phyloP scores from a whole-genome alignment of 30 jellyfish, hydroid and myxozoan genomes.

The Hydra vulgaris region DNA sequence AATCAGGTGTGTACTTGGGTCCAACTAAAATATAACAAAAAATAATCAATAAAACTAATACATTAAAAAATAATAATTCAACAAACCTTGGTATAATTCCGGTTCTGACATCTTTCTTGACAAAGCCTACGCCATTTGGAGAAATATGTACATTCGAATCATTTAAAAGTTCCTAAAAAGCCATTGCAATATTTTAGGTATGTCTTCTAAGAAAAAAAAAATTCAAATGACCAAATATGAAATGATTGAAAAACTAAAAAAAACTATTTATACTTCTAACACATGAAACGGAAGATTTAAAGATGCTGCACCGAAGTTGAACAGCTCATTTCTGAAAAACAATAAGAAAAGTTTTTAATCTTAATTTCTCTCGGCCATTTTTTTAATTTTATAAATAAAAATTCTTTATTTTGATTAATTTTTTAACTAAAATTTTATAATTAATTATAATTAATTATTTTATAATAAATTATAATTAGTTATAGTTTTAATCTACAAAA shows the following conservation, averaged over 20 bases:
- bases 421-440: too few relatives aligned
- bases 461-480: too few relatives aligned
- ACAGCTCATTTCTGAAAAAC: conserved; percentile 38
- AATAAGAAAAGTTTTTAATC: too few relatives aligned
- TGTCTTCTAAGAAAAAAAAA: not conserved
- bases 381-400: too few relatives aligned
- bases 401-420: too few relatives aligned
- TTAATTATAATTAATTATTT: too few relatives aligned
- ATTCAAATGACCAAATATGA: not conserved
- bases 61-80: too few relatives aligned
- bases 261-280: conserved; percentile 24
- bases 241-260: not conserved
- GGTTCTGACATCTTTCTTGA: conserved; percentile 45
- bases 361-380: too few relatives aligned
- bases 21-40: too few relatives aligned
- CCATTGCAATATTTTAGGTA: not conserved
- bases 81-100: conserved; percentile 88
- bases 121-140: conserved; percentile 95
- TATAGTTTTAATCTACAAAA: not conserved
- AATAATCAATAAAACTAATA: too few relatives aligned
- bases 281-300: conserved; percentile 32
- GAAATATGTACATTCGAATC: conserved; percentile 45
- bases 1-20: too few relatives aligned
- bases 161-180: conserved; percentile 34
- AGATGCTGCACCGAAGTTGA: conserved; percentile 66